Percentiles rank a stretch among this genome's conserved stretches.
phyloP scores from a whole-genome alignment of 1,140 invertebrate genomes.

The Aradophagus sp. region DNA sequence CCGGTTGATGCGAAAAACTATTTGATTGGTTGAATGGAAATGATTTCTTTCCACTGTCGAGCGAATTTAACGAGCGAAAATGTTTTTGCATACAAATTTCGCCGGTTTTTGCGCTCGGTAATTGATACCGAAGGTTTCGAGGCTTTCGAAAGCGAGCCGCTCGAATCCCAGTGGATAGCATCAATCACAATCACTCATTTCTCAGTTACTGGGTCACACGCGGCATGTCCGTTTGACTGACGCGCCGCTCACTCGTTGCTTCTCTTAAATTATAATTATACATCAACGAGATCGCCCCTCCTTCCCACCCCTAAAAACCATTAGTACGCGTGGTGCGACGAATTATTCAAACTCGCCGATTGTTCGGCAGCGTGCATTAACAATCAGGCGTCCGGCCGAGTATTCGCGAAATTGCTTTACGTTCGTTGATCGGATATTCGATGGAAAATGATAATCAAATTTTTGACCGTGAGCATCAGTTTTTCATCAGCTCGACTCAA shows the following conservation, averaged over 20 bases:
- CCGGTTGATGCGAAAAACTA: too few species aligned
- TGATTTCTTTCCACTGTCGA: not conserved
- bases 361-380: too few species aligned
- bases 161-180: conserved; percentile 22
- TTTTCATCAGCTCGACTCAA: too few species aligned
- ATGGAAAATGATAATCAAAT: too few species aligned
- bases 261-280: conserved; percentile 53
- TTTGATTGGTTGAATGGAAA: too few species aligned
- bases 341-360: conserved; percentile 46
- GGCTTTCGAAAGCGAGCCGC: conserved; percentile 18
- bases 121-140: conserved; percentile 26
- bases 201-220: conserved; percentile 45
- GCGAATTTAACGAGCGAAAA: conserved; percentile 6
- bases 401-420: too few species aligned
- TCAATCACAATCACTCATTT: conserved; percentile 51
- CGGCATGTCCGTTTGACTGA: conserved; percentile 43
- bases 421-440: too few species aligned
- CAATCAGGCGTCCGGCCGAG: too few species aligned
- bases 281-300: conserved; percentile 34
- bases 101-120: conserved; percentile 6
- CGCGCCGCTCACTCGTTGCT: conserved; percentile 25
- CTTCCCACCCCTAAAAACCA: too few species aligned
- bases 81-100: conserved; percentile 9
- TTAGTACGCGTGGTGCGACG: conserved; percentile 14
- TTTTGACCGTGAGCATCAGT: too few species aligned